Conservation (phyloP, 2,888 invertebrate genomes). For the Philereme transversata region DNA sequence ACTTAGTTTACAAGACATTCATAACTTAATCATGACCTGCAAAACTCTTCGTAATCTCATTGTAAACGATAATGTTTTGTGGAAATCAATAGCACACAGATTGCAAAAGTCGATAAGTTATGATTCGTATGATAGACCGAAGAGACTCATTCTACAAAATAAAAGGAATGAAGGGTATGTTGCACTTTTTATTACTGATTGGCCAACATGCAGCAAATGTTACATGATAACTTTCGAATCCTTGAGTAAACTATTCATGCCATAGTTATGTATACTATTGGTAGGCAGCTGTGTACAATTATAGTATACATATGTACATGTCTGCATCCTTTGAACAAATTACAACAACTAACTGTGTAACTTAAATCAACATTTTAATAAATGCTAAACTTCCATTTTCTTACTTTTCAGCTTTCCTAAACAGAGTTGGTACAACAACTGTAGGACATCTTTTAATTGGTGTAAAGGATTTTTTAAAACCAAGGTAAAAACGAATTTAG, state of each 20-base stretch:
- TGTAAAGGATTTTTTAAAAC: constrained; percentile 60
- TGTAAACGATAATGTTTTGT: constrained; percentile 58
- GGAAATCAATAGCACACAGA: constrained; percentile 49
- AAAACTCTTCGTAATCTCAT: constrained; percentile 59
- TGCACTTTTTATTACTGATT: background rate
- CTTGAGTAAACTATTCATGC: no score
- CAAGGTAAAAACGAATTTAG: constrained; percentile 33
- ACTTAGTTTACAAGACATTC: constrained; percentile 55
- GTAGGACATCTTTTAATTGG: constrained; percentile 71
- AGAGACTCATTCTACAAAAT: constrained; percentile 49
- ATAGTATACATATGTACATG: no score
- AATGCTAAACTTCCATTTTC: no score
- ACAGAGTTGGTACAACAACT: constrained; percentile 56
- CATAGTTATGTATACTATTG: no score
- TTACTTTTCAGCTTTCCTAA: constrained; percentile 11
- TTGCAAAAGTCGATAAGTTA: background rate
- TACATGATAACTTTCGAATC: no score
- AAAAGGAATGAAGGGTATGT: constrained; percentile 43
- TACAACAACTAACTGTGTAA: no score
- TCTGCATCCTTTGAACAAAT: no score
- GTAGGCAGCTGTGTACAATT: no score
- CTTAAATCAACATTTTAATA: no score
- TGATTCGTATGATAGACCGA: constrained; percentile 5
- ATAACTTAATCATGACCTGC: constrained; percentile 66
- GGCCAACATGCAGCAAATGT: background rate